Evolutionary conservation across 2,113 vertebrate species (phyloP).

Genomic region (Jacana jacana): DNA sequence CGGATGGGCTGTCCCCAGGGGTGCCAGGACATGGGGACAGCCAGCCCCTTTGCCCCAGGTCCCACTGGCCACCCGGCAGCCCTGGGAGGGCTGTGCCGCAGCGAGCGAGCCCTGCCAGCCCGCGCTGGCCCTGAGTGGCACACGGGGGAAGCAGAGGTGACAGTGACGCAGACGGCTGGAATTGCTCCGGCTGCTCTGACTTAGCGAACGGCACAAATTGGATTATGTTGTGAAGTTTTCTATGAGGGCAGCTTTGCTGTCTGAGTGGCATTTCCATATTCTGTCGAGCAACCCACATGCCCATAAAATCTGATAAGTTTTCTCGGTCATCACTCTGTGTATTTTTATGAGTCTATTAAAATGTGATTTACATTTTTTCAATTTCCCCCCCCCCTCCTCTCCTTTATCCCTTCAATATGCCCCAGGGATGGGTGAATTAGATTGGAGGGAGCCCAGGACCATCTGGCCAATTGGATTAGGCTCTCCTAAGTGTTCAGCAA

Average conservation of each 20-base stretch:
- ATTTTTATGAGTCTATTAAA: constrained; percentile 72
- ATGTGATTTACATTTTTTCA: constrained; percentile 68
- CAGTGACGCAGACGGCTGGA: not conserved
- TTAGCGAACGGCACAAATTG: not conserved
- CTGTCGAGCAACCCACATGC: not conserved
- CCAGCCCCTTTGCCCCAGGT: not conserved
- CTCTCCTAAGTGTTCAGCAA: constrained; percentile 29
- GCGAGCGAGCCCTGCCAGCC: too few species aligned
- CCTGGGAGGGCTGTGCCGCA: rapidly evolving
- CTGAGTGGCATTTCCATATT: constrained; percentile 62
- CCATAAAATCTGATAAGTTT: constrained; percentile 64
- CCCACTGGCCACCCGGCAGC: not conserved
- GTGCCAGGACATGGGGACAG: not conserved
- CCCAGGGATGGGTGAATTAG: constrained; percentile 31
- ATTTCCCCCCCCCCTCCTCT: not conserved
- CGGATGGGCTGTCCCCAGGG: not conserved
- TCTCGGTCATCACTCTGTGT: constrained; percentile 58
- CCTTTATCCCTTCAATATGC: not conserved
- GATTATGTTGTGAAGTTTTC: not conserved
- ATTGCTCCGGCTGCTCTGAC: not conserved
- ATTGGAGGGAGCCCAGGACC: constrained; percentile 56
- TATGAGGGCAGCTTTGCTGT: not conserved
- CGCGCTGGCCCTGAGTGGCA: not conserved
- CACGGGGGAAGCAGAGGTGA: not conserved
- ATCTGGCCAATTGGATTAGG: constrained; percentile 62